A percentile compares a stretch with the other conserved stretches of the same genome.
Evolutionary conservation across 2,113 vertebrate genomes (phyloP).

Genomic region (Cygnus buccinator): DNA sequence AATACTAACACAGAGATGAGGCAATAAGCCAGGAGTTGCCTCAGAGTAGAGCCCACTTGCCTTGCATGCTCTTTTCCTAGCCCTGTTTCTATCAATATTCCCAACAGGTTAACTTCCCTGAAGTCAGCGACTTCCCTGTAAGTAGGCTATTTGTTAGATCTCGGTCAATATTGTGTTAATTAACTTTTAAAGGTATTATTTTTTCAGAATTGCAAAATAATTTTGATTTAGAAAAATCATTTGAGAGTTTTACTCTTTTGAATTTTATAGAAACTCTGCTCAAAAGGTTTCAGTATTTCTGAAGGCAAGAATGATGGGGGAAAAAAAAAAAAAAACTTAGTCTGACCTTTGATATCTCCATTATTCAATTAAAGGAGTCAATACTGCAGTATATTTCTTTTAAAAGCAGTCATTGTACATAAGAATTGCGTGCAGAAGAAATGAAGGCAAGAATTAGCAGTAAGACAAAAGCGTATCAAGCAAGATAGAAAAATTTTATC

Average conservation of each 20-base stretch:
- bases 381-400: background rate
- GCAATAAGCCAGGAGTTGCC: background rate
- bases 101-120: background rate
- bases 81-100: slow-evolving; percentile 5
- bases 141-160: background rate
- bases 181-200: background rate
- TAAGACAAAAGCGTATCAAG: background rate
- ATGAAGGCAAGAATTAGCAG: background rate
- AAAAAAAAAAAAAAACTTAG: too few species aligned
- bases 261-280: background rate
- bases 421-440: background rate
- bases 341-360: background rate
- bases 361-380: background rate
- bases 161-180: background rate
- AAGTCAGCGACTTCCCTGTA: background rate
- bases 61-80: background rate
- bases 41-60: background rate
- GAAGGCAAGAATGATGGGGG: background rate
- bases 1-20: slow-evolving; percentile 7
- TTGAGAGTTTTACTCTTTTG: background rate
- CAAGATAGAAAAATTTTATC: background rate
- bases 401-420: background rate
- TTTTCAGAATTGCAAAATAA: background rate
- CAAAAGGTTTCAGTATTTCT: background rate
- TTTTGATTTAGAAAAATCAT: background rate